Conservation (phyloP, 2,797 vertebrate genomes). For the Synanceia verrucosa region DNA sequence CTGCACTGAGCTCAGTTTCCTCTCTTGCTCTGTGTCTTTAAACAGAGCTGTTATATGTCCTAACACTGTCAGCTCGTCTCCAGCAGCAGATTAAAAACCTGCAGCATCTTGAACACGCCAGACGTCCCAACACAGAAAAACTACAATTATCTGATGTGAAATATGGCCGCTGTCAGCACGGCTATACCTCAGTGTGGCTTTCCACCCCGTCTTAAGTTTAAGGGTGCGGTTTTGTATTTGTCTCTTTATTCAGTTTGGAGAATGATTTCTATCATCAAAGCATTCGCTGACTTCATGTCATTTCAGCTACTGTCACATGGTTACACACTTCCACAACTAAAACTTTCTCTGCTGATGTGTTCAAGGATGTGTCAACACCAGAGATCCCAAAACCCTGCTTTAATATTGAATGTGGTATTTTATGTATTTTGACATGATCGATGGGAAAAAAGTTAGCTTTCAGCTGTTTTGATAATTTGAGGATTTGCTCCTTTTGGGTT, state of each 20-base stretch:
- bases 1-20: constrained; percentile 14
- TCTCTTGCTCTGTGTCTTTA: constrained; percentile 22
- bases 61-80: constrained; percentile 41
- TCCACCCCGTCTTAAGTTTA: neutral
- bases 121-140: constrained; percentile 30
- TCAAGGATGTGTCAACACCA: neutral
- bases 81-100: constrained; percentile 35
- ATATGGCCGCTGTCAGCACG: constrained; percentile 5
- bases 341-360: neutral
- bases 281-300: too few relatives aligned
- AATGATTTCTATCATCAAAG: too few relatives aligned
- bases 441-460: neutral
- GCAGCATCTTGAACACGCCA: neutral
- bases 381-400: neutral
- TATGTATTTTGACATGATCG: neutral
- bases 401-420: neutral
- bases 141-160: constrained; percentile 27
- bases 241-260: neutral
- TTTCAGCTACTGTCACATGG: neutral
- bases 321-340: neutral
- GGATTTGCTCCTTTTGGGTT: neutral
- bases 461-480: neutral
- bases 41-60: constrained; percentile 44
- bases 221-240: too few relatives aligned
- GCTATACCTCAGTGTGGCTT: neutral